phyloP scores from a whole-genome alignment of 92 coral and sea anemone species.

The Anthopleura xanthogrammica region DNA sequence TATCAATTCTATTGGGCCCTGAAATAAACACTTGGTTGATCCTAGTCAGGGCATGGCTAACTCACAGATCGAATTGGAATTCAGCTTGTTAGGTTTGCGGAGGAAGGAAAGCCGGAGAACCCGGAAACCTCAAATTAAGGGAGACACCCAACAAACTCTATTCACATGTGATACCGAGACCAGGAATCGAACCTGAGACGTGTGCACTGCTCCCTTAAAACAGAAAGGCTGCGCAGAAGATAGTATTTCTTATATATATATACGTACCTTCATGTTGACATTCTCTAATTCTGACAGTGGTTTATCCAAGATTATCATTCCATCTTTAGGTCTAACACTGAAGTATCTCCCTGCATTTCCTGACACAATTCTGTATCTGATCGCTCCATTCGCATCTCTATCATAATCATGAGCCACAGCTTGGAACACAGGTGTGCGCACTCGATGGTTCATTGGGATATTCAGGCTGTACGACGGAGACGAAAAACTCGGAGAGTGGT shows the following conservation, averaged over 20 bases:
- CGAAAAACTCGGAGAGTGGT: conserved; percentile 76
- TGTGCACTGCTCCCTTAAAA: not conserved
- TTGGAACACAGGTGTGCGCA: conserved; percentile 49
- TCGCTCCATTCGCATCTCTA: conserved; percentile 71
- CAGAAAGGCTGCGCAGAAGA: no score
- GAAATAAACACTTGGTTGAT: no score
- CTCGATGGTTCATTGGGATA: conserved; percentile 67
- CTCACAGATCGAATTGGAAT: no score
- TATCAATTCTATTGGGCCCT: not conserved
- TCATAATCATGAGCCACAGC: conserved; percentile 76
- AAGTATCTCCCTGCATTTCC: conserved; percentile 55
- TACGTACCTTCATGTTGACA: conserved; percentile 54
- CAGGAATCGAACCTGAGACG: no score
- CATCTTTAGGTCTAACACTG: conserved; percentile 54
- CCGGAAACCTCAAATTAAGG: no score
- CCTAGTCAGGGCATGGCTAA: no score
- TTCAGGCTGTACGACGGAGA: conserved; percentile 43
- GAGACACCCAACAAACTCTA: no score
- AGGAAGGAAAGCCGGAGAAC: no score
- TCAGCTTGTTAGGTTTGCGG: no score
- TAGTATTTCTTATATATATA: not conserved
- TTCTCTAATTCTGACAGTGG: conserved; percentile 53
- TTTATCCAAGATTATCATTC: conserved; percentile 49
- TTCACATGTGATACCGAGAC: no score
- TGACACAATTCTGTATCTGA: conserved; percentile 60